Evolutionary conservation across 2,888 invertebrate species (phyloP), one percentile per base, ranked within the genome.

Genomic region (Corythucha ciliata): DNA sequence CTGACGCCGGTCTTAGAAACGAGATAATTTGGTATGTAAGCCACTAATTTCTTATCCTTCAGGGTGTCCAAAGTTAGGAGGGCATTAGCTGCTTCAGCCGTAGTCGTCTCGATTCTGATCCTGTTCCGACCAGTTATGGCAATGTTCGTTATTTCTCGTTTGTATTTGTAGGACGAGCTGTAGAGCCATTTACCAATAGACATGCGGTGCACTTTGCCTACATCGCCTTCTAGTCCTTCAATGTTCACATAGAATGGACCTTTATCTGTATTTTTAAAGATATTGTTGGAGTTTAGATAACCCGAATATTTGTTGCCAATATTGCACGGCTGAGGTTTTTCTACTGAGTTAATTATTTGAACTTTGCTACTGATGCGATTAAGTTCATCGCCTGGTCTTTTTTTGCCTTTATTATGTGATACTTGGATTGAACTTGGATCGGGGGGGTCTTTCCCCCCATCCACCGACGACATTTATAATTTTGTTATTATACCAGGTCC

Each of bases 171-270:
- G 26, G 24, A 8, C 2, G 18, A 8, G 24, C 24, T 37, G 24
- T 26, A 41, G 10, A 41, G 25, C 41, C 41, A 41, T 10, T 8
- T 41, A 26, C 41, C 41, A n/a, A 41, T 22, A 22, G 16, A 14
- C 41, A 41, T 41, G 3, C 25, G 41, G 25, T 41, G 41, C 8
- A 16, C 16, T 41, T 41, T 41, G 16, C 25, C 41, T 18, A 41
- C 26, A 5, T 41, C 16, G 10, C 16, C 41, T 2, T 41, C 41
- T 41, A 26, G 24, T 24, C 41, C 25, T 41, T 41, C 41, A 14
- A 41, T 18, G 16, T 14, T 26, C 2, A 41, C 26, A 8, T 26
- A 41, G n/a, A 41, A 41, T 4, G 41, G 41, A 16, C 41, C 41
- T 24, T 41, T 25, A 41, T 41, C 41, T 26, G 41, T 41, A 26